phyloP scores from a whole-genome alignment of 2,797 vertebrate genomes.

The Sebastes steindachneri region DNA sequence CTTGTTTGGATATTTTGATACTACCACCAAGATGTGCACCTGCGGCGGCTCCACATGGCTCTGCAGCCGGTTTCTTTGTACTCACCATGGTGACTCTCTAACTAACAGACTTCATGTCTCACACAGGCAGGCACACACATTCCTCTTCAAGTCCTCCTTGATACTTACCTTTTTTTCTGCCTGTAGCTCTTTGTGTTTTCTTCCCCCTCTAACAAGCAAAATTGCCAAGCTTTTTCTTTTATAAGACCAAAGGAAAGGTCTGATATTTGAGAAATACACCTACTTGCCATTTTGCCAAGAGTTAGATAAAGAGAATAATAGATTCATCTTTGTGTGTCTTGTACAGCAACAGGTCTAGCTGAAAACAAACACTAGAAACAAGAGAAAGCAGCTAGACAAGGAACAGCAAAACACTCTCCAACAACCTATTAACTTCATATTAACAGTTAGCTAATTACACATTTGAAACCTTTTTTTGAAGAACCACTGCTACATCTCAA shows the following conservation, averaged over 20 bases:
- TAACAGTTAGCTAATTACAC: background rate
- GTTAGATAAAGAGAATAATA: background rate
- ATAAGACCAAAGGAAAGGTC: background rate
- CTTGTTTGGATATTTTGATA: slow-evolving; percentile 55
- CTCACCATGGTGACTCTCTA: slow-evolving; percentile 54
- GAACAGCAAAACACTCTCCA: too few relatives aligned
- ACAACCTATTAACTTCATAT: background rate
- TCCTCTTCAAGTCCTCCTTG: slow-evolving; percentile 3
- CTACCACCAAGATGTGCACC: slow-evolving; percentile 33
- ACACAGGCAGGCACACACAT: slow-evolving; percentile 5
- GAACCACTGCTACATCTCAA: background rate
- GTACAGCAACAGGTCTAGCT: background rate
- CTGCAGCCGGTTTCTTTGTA: slow-evolving; percentile 49
- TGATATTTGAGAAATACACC: background rate
- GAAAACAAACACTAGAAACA: background rate
- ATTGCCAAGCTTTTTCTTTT: background rate
- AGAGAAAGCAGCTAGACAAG: background rate
- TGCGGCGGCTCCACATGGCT: slow-evolving; percentile 39
- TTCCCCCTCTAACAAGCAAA: background rate
- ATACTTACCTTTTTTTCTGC: background rate
- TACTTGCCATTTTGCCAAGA: background rate
- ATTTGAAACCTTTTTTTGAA: background rate
- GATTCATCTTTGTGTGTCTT: background rate
- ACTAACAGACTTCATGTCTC: slow-evolving; percentile 44
- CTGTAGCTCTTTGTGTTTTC: background rate